Evolutionary conservation across 2,113 vertebrate species (phyloP), one percentile per base, ranked within the genome.

Genomic region (Archocentrus centrarchus): DNA sequence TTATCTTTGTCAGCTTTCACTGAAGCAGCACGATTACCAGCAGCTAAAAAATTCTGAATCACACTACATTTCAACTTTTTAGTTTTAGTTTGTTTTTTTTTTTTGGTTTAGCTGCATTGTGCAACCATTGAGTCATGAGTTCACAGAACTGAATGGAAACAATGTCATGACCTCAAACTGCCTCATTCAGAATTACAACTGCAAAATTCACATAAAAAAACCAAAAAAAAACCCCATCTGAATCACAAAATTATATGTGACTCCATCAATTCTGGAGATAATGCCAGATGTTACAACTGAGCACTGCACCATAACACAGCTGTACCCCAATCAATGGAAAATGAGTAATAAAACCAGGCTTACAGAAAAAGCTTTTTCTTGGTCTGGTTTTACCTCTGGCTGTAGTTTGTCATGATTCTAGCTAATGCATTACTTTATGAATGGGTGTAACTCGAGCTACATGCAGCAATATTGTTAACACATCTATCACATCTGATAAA

Each of bases 1-100:
- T 89, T 83, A 88, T 88, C 81, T 84, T 24, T 3, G 70, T 10
- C 17, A 58, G 24, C 35, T 41, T 64, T 61, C 59, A 88, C 57
- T 37, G 22, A 53, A 41, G 7, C 11, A 75, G 55, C 50, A 10
- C 10, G n/a, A 41, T 14, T 11, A 17, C 1, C 62, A 81, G 11
- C 27, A 79, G 53, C 57, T 4, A 18, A 1, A 2, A 2, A 13
- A 59, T 13, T 6, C 6, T n/a, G 13, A 37, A 22, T 27, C 57
- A 27, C 37, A 17, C 1, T 17, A 24, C 6, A 37, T 53, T 53
- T 35, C 6, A 20, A 11, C 24, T 8, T 44, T 11, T 7, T 10
- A 35, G 6, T 17, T 27, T 27, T 27, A 27, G 24, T 27, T 27
- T 27, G 10, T 3, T 20, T 47, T 68, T 17, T 14, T 44, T 4